These are phyloP conservation scores for Orchesella cincta DNA, from an alignment of 1,140 invertebrate genomes.

Conservation along the genomic window DNA sequence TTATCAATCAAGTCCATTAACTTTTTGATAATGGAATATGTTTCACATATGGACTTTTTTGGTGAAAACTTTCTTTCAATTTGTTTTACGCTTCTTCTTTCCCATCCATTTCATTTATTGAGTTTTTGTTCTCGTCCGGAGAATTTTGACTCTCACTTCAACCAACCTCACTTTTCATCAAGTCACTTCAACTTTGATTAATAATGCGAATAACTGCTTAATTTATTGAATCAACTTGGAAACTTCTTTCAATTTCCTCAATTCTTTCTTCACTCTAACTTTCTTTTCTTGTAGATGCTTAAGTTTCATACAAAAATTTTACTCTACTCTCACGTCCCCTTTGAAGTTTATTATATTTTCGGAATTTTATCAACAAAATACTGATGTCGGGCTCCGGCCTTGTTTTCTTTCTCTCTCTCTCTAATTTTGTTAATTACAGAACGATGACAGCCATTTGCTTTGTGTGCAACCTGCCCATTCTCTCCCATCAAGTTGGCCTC, in stretches of 20 bases:
- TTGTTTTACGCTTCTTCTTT: too few relatives aligned
- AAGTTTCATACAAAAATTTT: neutral
- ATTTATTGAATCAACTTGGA: too few relatives aligned
- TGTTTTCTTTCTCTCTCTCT: constrained; percentile 13
- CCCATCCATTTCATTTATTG: too few relatives aligned
- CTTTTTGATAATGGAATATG: neutral
- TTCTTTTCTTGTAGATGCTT: constrained; percentile 14
- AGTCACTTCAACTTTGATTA: too few relatives aligned
- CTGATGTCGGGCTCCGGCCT: neutral
- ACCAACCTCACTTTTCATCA: too few relatives aligned
- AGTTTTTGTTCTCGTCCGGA: too few relatives aligned
- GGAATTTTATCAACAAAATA: neutral
- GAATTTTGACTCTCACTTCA: too few relatives aligned
- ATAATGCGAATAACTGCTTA: too few relatives aligned
- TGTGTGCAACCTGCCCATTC: constrained; percentile 90
- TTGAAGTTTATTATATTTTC: neutral
- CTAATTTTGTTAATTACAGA: constrained; percentile 61
- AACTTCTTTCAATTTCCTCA: neutral
- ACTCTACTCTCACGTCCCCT: neutral
- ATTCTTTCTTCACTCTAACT: neutral
- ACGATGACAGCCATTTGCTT: constrained; percentile 92
- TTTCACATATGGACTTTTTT: neutral
- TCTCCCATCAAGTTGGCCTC: constrained; percentile 87
- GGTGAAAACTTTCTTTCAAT: too few relatives aligned
- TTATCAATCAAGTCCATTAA: neutral